Base-by-base conservation (phyloP, 2,888 invertebrate genomes). In the Trachelus tabidus region DNA sequence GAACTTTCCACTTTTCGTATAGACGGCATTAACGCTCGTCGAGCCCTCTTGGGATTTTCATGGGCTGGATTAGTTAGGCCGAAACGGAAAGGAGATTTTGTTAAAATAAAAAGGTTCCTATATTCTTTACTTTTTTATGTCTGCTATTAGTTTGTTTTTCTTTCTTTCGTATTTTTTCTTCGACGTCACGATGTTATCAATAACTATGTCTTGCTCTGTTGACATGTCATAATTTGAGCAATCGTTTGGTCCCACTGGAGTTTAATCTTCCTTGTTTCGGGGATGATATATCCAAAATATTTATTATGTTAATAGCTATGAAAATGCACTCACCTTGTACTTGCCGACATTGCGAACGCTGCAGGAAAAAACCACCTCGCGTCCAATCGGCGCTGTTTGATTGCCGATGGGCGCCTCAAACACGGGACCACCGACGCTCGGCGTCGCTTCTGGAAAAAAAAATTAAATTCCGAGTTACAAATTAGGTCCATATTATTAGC, bases 361-460 rank as follows among this genome's bases (percentile, higher is more conserved):
- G 86, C 91, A 91, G 79, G 91, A 90, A 84, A 91, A 90, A 80
- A 88, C 86, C 79, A 88, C 90, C 83, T 91, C 91, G 74, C 89
- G 88, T 74, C 91, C 91, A 80, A 90, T 89, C 77, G 91, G 90
- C 76, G 90, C 91, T 75, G 91, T 91, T 83, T 90, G 90, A 86
- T 91, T 91, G 81, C 89, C 89, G 81, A 91, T 90, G 77, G 91
- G 89, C 73, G 86, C 85, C 81, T 89, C 88, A 82, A 91, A 90
- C 82, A 87, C 85, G 78, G 90, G 90, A 68, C 87, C 87, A 78
- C 82, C 79, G 76, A 80, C 81, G 81, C 85, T 80, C 80, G 82
- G 79, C 76, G 85, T 84, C 77, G 85, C 84, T 79, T 89, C 90
- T 90, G 87, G 12, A 81, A 90, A 90, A 83, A 85, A 78, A 76